A percentile compares a stretch with the other conserved stretches of the same genome.
phyloP scores from a whole-genome alignment of 2,888 invertebrate species.

The Dynastes grantii region DNA sequence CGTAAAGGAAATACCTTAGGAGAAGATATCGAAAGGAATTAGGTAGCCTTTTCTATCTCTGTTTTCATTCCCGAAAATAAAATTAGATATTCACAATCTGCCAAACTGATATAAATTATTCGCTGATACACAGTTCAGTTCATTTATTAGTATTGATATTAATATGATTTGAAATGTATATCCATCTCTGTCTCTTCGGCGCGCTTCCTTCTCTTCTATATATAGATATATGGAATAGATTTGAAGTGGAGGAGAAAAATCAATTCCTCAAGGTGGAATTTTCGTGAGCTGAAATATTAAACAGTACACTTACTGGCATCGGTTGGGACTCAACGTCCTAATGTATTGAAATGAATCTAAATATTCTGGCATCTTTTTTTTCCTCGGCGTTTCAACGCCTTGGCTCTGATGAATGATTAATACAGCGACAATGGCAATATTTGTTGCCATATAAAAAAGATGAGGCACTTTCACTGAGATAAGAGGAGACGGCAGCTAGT shows the following conservation, averaged over 20 bases:
- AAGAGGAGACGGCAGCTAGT: constrained; percentile 17
- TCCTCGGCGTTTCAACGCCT: constrained; percentile 5
- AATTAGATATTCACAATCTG: constrained; percentile 8
- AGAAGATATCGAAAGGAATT: constrained; percentile 24
- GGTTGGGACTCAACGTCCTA: constrained; percentile 6
- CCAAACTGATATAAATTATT: constrained; percentile 31
- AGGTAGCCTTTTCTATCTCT: constrained; percentile 1
- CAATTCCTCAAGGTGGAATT: constrained; percentile 37
- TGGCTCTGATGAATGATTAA: constrained; percentile 32
- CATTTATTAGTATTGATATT: constrained; percentile 41
- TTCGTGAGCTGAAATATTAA: constrained; percentile 43
- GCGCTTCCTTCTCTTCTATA: neutral
- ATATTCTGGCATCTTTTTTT: constrained; percentile 24
- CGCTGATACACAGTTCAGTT: constrained; percentile 25
- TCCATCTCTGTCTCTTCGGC: neutral
- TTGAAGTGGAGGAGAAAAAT: constrained; percentile 15
- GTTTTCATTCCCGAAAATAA: neutral
- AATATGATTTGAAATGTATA: constrained; percentile 24
- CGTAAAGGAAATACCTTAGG: constrained; percentile 23
- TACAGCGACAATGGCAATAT: constrained; percentile 38
- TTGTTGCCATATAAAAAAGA: constrained; percentile 37
- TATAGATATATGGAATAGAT: neutral
- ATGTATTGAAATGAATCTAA: constrained; percentile 43
- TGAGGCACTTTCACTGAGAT: constrained; percentile 10
- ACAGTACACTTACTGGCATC: constrained; percentile 28